Base-by-base conservation (phyloP, 2,888 invertebrate genomes). In the Tenthredo notha region DNA sequence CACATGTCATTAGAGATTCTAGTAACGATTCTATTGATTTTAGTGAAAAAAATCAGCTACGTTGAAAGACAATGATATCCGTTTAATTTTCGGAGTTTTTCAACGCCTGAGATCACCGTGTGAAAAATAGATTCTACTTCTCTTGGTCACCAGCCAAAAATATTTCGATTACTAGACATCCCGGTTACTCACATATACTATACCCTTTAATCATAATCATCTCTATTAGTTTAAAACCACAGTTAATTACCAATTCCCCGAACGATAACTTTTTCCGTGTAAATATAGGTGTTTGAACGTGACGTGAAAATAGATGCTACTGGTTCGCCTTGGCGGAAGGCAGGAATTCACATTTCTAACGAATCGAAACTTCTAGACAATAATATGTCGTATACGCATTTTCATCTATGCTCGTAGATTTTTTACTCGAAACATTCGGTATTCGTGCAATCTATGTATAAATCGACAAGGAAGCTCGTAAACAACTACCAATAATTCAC, bases 281-380 rank as follows among this genome's bases (percentile, higher is more conserved):
- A 12, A 78, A 54, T 21, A 78, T 61, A 4, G n/a, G 54, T 77
- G 50, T 18, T 21, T 1, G 29, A 40, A 15, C 37, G 78, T 78
- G 78, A 78, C 1, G 33, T 58, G 78, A 78, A 78, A 54, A 58
- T 78, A 61, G 37, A 78, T 61, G 58, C 61, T 37, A 78, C 58
- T 21, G 21, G 78, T 78, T 78, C 12, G 61, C 78, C 78, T 78
- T 78, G 78, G n/a, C 47, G 75, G 29, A 10, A 75, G 9, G 37
- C 12, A 29, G 50, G 77, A 77, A 77, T 77, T 77, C 50, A 77
- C 77, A 77, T 77, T 77, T 77, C 77, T 54, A 54, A 54, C 77
- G 54, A 77, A 77, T 77, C 29, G 25, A 29, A 77, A 10, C 18
- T 18, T 18, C 50, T 77, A 33, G 25, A 77, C 77, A 10, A 77